phyloP scores from a whole-genome alignment of 2,888 invertebrate species.

The Bombyx huttoni region DNA sequence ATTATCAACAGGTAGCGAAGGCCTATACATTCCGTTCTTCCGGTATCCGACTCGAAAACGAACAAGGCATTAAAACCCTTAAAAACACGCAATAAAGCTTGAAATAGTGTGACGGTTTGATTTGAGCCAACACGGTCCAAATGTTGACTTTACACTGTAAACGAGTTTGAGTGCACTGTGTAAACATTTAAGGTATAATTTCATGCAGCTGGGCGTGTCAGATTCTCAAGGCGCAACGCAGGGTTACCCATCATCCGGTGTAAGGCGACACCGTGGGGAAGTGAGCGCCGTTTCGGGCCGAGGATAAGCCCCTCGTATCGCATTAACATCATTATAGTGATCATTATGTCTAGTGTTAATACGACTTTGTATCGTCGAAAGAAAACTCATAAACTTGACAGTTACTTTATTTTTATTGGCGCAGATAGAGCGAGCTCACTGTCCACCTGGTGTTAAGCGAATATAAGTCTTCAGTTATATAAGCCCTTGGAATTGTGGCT shows the following conservation, averaged over 20 bases:
- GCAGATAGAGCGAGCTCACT: too few species aligned
- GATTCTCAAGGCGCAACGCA: conserved; percentile 33
- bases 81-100: conserved; percentile 11
- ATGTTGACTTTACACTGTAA: conserved; percentile 13
- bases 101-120: conserved; percentile 7
- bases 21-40: conserved; percentile 58
- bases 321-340: conserved; percentile 18
- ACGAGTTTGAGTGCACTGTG: conserved; percentile 14
- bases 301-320: conserved; percentile 23
- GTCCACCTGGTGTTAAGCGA: too few species aligned
- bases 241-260: conserved; percentile 59
- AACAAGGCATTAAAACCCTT: conserved; percentile 17
- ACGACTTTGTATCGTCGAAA: neutral
- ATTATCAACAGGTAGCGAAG: conserved; percentile 68
- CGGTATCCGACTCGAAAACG: conserved; percentile 37
- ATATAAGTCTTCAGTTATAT: too few species aligned
- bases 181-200: conserved; percentile 13
- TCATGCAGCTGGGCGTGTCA: conserved; percentile 10
- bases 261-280: conserved; percentile 65
- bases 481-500: too few species aligned
- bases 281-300: conserved; percentile 32
- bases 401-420: neutral
- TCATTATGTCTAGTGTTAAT: neutral
- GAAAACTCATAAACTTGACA: neutral
- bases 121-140: conserved; percentile 15